phyloP scores from a whole-genome alignment of 2,888 invertebrate species.

The Leptura quadrifasciata region DNA sequence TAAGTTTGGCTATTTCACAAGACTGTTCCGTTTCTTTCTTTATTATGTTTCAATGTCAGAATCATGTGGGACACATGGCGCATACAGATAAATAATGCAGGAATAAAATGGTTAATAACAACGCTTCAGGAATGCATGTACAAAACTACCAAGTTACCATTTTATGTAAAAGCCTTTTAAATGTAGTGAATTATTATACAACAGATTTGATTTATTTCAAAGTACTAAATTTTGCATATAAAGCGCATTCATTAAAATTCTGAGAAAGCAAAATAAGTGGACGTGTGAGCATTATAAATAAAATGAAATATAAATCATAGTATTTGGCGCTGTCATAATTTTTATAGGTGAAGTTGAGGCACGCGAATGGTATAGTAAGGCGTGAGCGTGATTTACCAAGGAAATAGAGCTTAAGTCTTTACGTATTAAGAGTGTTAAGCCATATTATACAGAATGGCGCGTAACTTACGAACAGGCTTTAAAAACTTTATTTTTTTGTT shows the following conservation, averaged over 20 bases:
- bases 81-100: not conserved
- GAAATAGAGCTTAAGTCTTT: not conserved
- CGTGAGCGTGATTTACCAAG: conserved; percentile 3
- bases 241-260: conserved; percentile 37
- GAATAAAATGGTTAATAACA: not conserved
- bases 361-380: conserved; percentile 35
- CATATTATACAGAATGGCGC: no score
- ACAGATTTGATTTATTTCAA: conserved; percentile 34
- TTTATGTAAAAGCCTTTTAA: conserved; percentile 25
- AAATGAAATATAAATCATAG: conserved; percentile 32
- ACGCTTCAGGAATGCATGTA: not conserved
- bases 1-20: no score
- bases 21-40: not conserved
- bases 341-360: conserved; percentile 28
- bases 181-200: conserved; percentile 28
- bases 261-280: conserved; percentile 33
- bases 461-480: no score
- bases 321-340: conserved; percentile 35
- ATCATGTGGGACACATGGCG: not conserved
- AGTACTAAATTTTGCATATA: conserved; percentile 36
- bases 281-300: conserved; percentile 39
- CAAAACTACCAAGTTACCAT: conserved; percentile 28
- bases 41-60: not conserved
- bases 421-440: not conserved
- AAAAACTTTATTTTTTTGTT: no score